A percentile compares a stretch with the other conserved stretches of the same genome.
phyloP scores from a whole-genome alignment of 2,113 vertebrate species.

The Prietella phreatophila region DNA sequence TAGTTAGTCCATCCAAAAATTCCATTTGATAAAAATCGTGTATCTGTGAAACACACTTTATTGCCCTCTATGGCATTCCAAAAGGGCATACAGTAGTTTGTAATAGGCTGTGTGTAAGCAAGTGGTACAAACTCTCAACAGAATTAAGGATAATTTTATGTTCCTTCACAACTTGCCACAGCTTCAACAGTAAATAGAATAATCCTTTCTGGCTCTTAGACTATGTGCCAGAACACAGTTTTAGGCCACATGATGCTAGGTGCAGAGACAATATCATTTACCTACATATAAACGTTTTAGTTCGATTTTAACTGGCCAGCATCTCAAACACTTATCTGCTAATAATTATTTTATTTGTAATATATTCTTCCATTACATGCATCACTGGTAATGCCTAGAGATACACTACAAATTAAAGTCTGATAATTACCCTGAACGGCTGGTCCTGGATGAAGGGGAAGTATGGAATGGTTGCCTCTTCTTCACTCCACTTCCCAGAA shows the following conservation, averaged over 20 bases:
- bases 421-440: constrained; percentile 88
- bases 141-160: neutral
- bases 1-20: neutral
- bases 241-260: neutral
- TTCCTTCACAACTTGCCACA: neutral
- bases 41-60: neutral
- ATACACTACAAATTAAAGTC: constrained; percentile 22
- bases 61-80: neutral
- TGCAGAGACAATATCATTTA: neutral
- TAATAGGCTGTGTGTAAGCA: neutral
- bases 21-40: neutral
- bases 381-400: too few species aligned
- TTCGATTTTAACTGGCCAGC: neutral
- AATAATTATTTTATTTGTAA: too few species aligned
- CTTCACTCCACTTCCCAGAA: constrained; percentile 87
- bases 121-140: neutral
- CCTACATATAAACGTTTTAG: neutral
- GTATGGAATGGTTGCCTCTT: constrained; percentile 87
- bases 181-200: neutral
- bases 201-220: neutral
- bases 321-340: too few species aligned
- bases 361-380: too few species aligned
- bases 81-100: neutral
- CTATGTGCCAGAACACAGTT: neutral
- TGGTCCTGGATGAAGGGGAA: constrained; percentile 98